Conservation (phyloP, 35 echinoderm and acorn worm genomes). For the Holothuria glaberrima region DNA sequence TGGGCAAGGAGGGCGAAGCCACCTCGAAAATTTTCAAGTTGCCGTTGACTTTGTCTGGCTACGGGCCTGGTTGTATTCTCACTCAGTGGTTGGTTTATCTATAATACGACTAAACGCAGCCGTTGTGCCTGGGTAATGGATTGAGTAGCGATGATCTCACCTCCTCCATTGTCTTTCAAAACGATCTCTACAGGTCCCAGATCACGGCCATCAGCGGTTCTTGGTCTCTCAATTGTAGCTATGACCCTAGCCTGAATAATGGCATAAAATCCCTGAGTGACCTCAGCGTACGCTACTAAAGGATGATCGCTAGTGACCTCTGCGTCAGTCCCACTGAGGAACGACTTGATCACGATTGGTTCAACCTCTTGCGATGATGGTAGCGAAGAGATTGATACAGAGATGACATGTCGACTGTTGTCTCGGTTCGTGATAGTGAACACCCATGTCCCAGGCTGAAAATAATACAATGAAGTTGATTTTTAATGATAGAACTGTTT, state of each 20-base stretch:
- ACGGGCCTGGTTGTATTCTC: no score
- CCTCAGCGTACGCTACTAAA: conserved; percentile 38
- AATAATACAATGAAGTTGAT: no score
- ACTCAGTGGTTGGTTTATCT: no score
- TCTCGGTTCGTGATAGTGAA: no score
- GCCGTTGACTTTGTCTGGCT: no score
- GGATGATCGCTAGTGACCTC: neutral
- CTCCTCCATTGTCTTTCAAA: conserved; percentile 46
- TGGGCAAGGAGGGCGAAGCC: no score
- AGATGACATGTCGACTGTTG: neutral
- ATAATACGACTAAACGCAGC: no score
- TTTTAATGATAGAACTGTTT: no score
- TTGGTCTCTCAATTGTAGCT: conserved; percentile 16
- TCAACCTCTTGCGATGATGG: neutral
- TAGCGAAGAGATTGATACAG: neutral
- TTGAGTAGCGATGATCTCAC: neutral
- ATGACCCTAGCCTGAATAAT: conserved; percentile 29
- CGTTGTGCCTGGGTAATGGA: no score
- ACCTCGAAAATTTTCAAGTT: no score
- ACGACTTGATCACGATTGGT: conserved; percentile 1
- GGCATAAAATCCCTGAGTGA: conserved; percentile 33
- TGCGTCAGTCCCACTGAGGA: conserved; percentile 1
- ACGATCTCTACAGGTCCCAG: neutral
- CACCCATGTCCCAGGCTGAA: no score
- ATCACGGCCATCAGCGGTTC: no score